Percentiles rank a stretch among this genome's conserved stretches.
Conservation (phyloP, 2,797 vertebrate genomes). For the Chelon auratus region DNA sequence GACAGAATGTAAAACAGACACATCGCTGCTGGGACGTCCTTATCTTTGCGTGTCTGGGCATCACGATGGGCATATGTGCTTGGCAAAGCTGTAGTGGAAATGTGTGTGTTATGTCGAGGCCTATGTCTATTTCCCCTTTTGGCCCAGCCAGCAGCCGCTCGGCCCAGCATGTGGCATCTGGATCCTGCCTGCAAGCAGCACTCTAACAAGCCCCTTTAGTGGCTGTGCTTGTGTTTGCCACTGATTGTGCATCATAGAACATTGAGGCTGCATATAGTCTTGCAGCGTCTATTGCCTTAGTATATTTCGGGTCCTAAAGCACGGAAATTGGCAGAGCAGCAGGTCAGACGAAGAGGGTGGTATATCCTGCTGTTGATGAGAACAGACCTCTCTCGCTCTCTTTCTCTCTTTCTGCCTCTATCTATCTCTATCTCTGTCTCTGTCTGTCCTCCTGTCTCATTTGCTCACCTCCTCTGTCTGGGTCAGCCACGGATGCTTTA, state of each 20-base stretch:
- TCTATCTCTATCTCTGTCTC: not conserved
- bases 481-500: slow-evolving; percentile 41
- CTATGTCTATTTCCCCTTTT: slow-evolving; percentile 49
- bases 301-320: not conserved
- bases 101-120: slow-evolving; percentile 22
- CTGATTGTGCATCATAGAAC: slow-evolving; percentile 7
- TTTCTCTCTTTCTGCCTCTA: not conserved
- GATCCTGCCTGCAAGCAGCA: slow-evolving; percentile 48
- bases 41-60: slow-evolving; percentile 12
- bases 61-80: slow-evolving; percentile 22
- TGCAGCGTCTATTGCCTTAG: slow-evolving; percentile 6
- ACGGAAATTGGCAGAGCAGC: not conserved
- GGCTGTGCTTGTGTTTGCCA: slow-evolving; percentile 31
- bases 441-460: slow-evolving; percentile 29
- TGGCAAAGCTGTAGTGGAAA: slow-evolving; percentile 25
- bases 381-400: slow-evolving; percentile 19
- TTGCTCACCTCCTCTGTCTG: slow-evolving; percentile 45
- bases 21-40: slow-evolving; percentile 25
- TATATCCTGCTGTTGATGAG: slow-evolving; percentile 37
- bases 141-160: slow-evolving; percentile 39
- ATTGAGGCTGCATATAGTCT: slow-evolving; percentile 16
- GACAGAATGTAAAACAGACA: slow-evolving; percentile 42
- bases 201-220: slow-evolving; percentile 57
- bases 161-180: slow-evolving; percentile 63
- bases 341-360: slow-evolving; percentile 15